Conservation (phyloP, 2,797 vertebrate genomes). For the Macroramphosus scolopax region DNA sequence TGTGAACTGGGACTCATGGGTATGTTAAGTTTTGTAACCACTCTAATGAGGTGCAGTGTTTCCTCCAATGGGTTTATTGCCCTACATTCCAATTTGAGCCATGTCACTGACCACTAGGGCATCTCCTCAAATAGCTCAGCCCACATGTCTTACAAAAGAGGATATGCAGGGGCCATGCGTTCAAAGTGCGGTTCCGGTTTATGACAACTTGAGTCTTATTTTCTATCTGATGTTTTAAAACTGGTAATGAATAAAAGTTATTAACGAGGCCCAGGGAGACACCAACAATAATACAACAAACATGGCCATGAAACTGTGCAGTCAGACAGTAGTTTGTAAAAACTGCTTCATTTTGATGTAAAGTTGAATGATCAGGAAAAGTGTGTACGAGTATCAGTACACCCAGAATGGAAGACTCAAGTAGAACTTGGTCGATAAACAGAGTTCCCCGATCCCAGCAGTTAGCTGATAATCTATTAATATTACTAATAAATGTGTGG, state of each 20-base stretch:
- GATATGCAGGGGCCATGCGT: constrained; percentile 31
- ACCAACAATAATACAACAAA: too few relatives aligned
- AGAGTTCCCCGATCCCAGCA: too few relatives aligned
- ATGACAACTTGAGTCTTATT: constrained; percentile 20
- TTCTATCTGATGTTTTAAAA: not conserved
- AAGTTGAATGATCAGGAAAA: too few relatives aligned
- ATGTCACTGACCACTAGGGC: constrained; percentile 63
- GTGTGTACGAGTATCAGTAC: too few relatives aligned
- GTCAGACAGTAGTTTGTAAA: too few relatives aligned
- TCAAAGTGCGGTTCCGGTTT: constrained; percentile 16
- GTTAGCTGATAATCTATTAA: too few relatives aligned
- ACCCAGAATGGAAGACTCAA: too few relatives aligned
- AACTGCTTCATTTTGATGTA: not conserved
- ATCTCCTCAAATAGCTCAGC: constrained; percentile 61
- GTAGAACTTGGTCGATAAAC: too few relatives aligned
- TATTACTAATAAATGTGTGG: too few relatives aligned
- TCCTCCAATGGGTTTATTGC: constrained; percentile 67
- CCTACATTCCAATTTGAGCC: constrained; percentile 68
- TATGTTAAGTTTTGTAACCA: constrained; percentile 63
- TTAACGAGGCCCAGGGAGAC: not conserved
- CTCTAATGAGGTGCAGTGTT: constrained; percentile 65
- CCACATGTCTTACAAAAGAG: constrained; percentile 42
- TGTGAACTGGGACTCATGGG: constrained; percentile 51
- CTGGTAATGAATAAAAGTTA: too few relatives aligned
- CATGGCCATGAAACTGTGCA: too few relatives aligned